phyloP scores from a whole-genome alignment of 2,113 vertebrate genomes.

The Clarias gariepinus region DNA sequence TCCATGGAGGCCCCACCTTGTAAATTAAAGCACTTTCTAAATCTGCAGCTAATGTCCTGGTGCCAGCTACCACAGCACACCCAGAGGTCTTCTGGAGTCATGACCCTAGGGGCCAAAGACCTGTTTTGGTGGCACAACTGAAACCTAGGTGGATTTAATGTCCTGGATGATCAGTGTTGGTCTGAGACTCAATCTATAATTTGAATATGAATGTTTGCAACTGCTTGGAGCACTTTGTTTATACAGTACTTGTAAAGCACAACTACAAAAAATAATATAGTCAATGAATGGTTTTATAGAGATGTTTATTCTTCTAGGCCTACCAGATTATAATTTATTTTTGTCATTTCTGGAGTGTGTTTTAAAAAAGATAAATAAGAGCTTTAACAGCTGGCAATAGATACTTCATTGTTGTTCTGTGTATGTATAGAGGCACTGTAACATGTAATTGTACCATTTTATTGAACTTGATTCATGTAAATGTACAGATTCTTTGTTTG shows the following conservation, averaged over 20 bases:
- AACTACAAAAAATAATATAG: not conserved
- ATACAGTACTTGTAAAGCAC: constrained; percentile 1
- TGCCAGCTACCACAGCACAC: too few relatives aligned
- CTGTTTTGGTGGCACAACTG: too few relatives aligned
- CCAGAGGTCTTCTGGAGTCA: too few relatives aligned
- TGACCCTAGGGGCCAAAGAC: too few relatives aligned
- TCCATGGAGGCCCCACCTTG: too few relatives aligned
- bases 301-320: constrained; percentile 28
- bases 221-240: constrained; percentile 22
- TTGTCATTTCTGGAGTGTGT: not conserved
- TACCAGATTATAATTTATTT: constrained; percentile 28
- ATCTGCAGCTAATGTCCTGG: too few relatives aligned
- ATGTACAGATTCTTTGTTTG: not conserved
- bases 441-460: not conserved
- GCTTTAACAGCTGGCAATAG: not conserved
- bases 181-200: not conserved
- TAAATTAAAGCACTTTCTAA: too few relatives aligned
- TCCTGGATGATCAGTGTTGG: too few relatives aligned
- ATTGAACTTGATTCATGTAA: too few relatives aligned
- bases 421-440: not conserved
- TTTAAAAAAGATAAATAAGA: not conserved
- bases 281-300: constrained; percentile 8
- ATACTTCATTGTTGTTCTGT: not conserved
- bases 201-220: not conserved
- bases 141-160: too few relatives aligned